Evolutionary conservation across 2,113 vertebrate genomes (phyloP), one percentile per base, ranked within the genome.

Genomic region (Osmerus mordax): DNA sequence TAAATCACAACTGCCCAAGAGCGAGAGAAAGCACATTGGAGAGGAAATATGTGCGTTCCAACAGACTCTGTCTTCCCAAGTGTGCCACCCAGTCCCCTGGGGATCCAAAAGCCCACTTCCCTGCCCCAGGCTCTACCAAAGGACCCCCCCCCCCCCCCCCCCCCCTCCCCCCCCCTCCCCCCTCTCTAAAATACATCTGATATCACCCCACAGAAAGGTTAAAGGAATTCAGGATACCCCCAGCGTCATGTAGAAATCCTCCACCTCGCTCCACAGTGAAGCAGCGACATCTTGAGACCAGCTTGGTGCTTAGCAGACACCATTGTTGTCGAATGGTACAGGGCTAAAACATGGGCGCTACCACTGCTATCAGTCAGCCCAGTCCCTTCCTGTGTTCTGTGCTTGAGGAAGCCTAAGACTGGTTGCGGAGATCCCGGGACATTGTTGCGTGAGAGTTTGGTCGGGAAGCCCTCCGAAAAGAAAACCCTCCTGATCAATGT

Each of bases 61-160:
- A 64, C 14, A 23, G 16, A 4, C 14, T 63, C 61, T 29, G 28
- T 28, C 19, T 32, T 51, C 11, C 19, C 13, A 11, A n/a, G 21
- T 19, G 23, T 58, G 11, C 29, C 71, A 52, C 65, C 65, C 67
- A 65, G 36, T 71, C 74, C 36, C 63, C 54, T 32, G 69, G 19
- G 64, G 36, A 36, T 36, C 29, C n/a, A 16, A 21, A 9, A 36
- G 21, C 29, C 21, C 36, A 67, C 64, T 67, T 51, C 54, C n/a
- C 64, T 65, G 68, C 19, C 55, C 14, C 56, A 65, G 28, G 15
- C 60, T 58, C 53, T 36, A 16, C 19, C 16, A 64, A 29, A 36
- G 28, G 7, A 15, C 14, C 58, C 7, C 32, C 32, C 52, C 28
- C 60, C 58, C 3, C n/a, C n/a, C n/a, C n/a, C n/a, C n/a, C n/a